Evolutionary conservation across 2,888 invertebrate species (phyloP).

Genomic region (Macrophya annulata): DNA sequence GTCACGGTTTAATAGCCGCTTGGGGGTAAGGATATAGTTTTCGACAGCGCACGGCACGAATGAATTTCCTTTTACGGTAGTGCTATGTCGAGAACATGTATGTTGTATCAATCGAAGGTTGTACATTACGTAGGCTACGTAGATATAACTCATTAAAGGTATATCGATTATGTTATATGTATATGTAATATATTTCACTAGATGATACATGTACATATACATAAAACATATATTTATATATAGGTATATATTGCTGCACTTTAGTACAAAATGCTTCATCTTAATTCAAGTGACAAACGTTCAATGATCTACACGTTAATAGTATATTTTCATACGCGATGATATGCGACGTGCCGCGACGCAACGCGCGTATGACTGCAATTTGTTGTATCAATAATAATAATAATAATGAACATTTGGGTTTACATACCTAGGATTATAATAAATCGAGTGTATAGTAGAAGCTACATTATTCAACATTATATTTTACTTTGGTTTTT

Average conservation of each 20-base stretch:
- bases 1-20: slow-evolving; percentile 19
- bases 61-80: background rate
- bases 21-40: slow-evolving; percentile 12
- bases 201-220: slow-evolving; percentile 37
- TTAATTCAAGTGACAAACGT: slow-evolving; percentile 70
- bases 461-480: slow-evolving; percentile 15
- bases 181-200: background rate
- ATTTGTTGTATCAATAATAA: slow-evolving; percentile 64
- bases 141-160: slow-evolving; percentile 72
- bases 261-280: slow-evolving; percentile 78
- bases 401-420: slow-evolving; percentile 64
- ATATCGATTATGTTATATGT: slow-evolving; percentile 63
- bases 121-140: slow-evolving; percentile 74
- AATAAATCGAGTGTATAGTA: slow-evolving; percentile 37
- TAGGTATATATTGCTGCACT: slow-evolving; percentile 75
- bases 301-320: slow-evolving; percentile 65
- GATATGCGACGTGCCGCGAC: slow-evolving; percentile 65
- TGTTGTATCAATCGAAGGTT: slow-evolving; percentile 65
- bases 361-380: slow-evolving; percentile 70
- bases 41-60: slow-evolving; percentile 13
- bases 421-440: slow-evolving; percentile 18
- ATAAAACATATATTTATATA: slow-evolving; percentile 28
- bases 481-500: slow-evolving; percentile 6
- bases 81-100: background rate
- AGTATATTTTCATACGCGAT: slow-evolving; percentile 70